phyloP scores from a whole-genome alignment of 1,140 invertebrate genomes.

The Megalopta genalis region DNA sequence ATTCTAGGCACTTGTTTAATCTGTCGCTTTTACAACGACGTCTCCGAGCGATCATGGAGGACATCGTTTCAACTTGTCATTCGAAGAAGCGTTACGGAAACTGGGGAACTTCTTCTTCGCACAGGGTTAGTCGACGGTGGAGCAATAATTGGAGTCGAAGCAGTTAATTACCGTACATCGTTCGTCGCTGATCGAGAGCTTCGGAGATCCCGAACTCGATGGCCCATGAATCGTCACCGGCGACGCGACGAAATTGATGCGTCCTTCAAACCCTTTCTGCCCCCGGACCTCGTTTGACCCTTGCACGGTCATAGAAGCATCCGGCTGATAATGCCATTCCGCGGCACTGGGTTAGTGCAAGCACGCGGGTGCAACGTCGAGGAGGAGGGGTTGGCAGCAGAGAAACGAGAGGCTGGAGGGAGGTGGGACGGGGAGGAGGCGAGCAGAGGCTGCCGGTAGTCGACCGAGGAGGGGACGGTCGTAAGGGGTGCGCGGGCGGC shows the following conservation, averaged over 20 bases:
- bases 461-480: constrained; percentile 52
- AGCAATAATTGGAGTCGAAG: no score
- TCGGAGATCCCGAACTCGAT: no score
- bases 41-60: no score
- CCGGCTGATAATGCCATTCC: constrained; percentile 63
- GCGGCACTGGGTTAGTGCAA: constrained; percentile 67
- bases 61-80: no score
- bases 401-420: constrained; percentile 35
- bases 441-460: constrained; percentile 42
- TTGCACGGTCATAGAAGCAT: constrained; percentile 60
- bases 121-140: neutral
- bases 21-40: no score
- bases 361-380: constrained; percentile 60
- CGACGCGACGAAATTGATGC: constrained; percentile 46
- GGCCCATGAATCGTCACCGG: neutral
- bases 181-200: no score
- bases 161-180: no score
- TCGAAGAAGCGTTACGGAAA: no score
- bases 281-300: constrained; percentile 54
- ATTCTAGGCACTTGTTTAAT: no score
- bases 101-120: neutral
- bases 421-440: constrained; percentile 8
- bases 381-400: constrained; percentile 39
- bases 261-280: constrained; percentile 44
- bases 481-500: constrained; percentile 54